phyloP scores from a whole-genome alignment of 2,797 vertebrate species.

The Oceanodroma leucorhoa region DNA sequence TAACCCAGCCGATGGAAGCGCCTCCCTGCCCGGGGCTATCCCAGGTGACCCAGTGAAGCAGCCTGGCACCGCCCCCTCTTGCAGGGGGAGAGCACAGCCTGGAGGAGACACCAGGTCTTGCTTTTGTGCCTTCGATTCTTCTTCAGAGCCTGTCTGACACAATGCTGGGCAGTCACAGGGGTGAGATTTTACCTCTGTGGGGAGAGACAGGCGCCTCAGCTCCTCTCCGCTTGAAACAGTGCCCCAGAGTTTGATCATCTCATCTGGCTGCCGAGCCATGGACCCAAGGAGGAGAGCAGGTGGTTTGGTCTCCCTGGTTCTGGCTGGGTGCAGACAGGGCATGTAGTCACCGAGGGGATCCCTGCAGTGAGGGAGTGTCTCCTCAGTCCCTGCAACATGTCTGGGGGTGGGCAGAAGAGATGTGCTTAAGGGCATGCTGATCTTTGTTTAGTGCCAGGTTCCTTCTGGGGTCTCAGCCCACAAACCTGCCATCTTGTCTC shows the following conservation, averaged over 20 bases:
- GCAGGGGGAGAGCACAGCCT: background rate
- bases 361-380: background rate
- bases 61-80: background rate
- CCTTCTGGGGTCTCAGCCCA: background rate
- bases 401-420: background rate
- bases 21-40: background rate
- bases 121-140: background rate
- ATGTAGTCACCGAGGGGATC: background rate
- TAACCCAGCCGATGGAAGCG: rapidly evolving
- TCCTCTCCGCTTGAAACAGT: background rate
- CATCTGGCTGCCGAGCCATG: background rate
- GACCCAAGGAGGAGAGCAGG: background rate
- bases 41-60: background rate
- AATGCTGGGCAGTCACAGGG: background rate
- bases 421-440: rapidly evolving
- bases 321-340: background rate
- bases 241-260: background rate
- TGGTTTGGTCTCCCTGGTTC: background rate
- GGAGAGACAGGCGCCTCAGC: background rate
- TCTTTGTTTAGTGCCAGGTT: background rate
- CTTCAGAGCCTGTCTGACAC: background rate
- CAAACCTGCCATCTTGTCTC: background rate
- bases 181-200: background rate
- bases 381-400: background rate
- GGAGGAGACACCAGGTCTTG: background rate